Evolutionary conservation across 37 sponge, comb jelly and placozoan genomes (phyloP), one percentile per base, ranked within the genome.

Genomic region (Aphrocallistes beatrix): DNA sequence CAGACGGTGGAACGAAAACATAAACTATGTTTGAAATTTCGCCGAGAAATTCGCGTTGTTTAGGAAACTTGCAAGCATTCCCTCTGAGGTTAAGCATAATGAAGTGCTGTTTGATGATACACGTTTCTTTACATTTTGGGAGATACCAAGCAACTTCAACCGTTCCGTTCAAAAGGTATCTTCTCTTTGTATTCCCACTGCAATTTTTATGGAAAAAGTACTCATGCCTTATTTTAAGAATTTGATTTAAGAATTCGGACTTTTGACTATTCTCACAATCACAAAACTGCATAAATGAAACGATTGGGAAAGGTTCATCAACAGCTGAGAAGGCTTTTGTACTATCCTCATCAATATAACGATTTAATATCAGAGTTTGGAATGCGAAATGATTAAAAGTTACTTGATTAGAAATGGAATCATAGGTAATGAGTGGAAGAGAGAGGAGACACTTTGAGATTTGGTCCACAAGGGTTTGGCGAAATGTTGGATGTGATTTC

Each of bases 101-200:
- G 25, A 88, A 39, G 45, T 39, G 34, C 69, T 60, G 8, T 8
- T 87, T 82, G 0, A 51, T 51, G 17, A 81, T 36, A 6, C 8
- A 25, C 10, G 10, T 60, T 13, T 60, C 75, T 60, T 13, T 60
- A 30, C n/a, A 32, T 30, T 60, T 60, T 3, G 84, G 88, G 19
- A 88, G 40, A 25, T 88, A 84, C 82, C 88, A 88, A 42, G 75
- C 39, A n/a, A 88, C 28, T 30, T 88, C 88, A 34, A 88, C 51
- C 0, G 84, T 6, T 25, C 88, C 88, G 38, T 84, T 48, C 1
- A 38, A 45, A 23, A 88, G 40, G n/a, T 38, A 8, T 38, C 39
- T 34, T 16, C 37, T 6, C 25, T 38, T 25, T 0, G 47, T 51
- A 16, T 85, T 84, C 1, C 84, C 88, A 8, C 34, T 37, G 84